Evolutionary conservation across 2,888 invertebrate species (phyloP), one percentile per base, ranked within the genome.

Genomic region (Lysandra coridon): DNA sequence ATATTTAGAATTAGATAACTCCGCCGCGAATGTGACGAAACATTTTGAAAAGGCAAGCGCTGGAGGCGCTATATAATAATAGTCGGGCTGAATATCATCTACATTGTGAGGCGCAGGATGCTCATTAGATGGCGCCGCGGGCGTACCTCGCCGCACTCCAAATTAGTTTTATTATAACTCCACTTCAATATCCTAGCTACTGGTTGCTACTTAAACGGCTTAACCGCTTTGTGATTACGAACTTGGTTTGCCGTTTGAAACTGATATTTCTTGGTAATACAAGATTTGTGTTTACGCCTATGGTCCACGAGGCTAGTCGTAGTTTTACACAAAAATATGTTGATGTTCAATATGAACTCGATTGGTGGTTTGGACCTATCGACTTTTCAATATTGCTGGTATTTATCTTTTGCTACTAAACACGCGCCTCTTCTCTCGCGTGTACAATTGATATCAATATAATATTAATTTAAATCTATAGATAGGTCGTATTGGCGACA

Each of bases 101-200:
- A 93, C 91, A 93, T 93, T 93, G 92, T 93, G 92, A 89, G 89
- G 86, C 88, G 90, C 93, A 92, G 93, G 93, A 94, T 91, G 93
- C 93, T 94, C 93, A 93, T 94, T 94, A 94, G 93, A 91, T 91
- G 91, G 90, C 89, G 92, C 93, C 92, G 86, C 87, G 85, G 92
- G 93, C 89, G 76, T 75, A 83, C 84, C 83, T 85, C 83, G 80
- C 79, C 82, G 82, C 81, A 81, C 80, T 78, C 83, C 80, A 84
- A 84, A 85, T 84, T 84, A 84, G 84, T 84, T 84, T 83, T 83
- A 84, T 85, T 85, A 84, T 84, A 81, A 82, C 79, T 80, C 80
- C 81, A 80, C 77, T 82, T 84, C 80, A 83, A 84, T 83, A 81
- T 79, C 78, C 81, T 81, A 83, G 81, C 79, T 23, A n/a, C 62